Conservation (phyloP, 2,888 invertebrate species). For the Carpatolechia fugitivella region DNA sequence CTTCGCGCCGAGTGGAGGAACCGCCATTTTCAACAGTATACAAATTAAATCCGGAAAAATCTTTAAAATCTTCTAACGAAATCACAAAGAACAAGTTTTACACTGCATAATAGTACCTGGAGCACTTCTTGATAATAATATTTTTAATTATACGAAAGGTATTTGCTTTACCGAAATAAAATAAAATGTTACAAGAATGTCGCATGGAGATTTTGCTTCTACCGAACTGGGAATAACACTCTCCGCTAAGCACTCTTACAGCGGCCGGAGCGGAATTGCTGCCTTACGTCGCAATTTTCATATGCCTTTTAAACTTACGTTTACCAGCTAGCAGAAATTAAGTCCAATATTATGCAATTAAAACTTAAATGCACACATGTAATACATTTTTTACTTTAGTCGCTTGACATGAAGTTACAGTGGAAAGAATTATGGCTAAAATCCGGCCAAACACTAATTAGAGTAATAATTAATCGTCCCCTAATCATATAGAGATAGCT, state of each 20-base stretch:
- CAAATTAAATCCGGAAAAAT: conserved; percentile 4
- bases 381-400: conserved; percentile 28
- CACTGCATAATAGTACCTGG: too few species aligned
- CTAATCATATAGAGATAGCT: conserved; percentile 48
- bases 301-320: conserved; percentile 70
- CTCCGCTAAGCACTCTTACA: conserved; percentile 66
- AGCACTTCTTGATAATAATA: too few species aligned
- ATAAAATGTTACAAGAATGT: not conserved
- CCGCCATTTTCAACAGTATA: not conserved
- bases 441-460: conserved; percentile 3
- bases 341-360: conserved; percentile 56
- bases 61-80: not conserved
- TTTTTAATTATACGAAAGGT: too few species aligned
- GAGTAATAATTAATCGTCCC: conserved; percentile 40
- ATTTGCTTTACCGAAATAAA: not conserved
- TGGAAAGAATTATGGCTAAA: conserved; percentile 32
- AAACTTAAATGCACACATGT: conserved; percentile 45
- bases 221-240: conserved; percentile 32
- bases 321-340: conserved; percentile 40
- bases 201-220: not conserved
- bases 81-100: not conserved
- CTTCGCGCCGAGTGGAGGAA: conserved; percentile 3
- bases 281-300: conserved; percentile 74
- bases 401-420: conserved; percentile 47
- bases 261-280: conserved; percentile 63